These are phyloP conservation scores for Rhogogaster chlorosoma DNA, from an alignment of 2,888 invertebrate genomes.

Conservation along the genomic window DNA sequence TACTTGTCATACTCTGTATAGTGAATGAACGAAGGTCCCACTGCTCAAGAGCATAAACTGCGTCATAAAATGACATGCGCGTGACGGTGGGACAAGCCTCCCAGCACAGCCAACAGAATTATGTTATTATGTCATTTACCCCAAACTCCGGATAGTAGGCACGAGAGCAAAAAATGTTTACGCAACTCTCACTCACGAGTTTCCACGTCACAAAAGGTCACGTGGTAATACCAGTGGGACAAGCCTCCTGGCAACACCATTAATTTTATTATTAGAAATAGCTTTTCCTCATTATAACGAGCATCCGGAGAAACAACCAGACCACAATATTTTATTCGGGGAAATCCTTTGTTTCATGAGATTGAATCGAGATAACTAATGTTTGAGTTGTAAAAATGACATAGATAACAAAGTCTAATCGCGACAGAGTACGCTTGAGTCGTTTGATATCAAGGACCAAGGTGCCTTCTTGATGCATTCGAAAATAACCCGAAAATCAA, in stretches of 20 bases:
- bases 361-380: neutral
- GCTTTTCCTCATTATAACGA: neutral
- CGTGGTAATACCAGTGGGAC: neutral
- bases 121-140: neutral
- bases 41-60: neutral
- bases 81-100: neutral
- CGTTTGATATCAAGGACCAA: neutral
- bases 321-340: neutral
- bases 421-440: neutral
- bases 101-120: constrained; percentile 1
- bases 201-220: neutral
- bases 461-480: neutral
- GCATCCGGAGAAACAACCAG: neutral
- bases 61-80: neutral
- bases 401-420: neutral
- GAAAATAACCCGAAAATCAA: neutral
- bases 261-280: neutral
- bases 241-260: neutral
- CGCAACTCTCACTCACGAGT: neutral
- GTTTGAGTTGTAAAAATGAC: neutral
- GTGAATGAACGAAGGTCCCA: neutral
- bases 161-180: neutral
- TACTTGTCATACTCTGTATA: neutral
- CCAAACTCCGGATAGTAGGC: neutral
- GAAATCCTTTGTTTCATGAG: neutral